Conservation (phyloP, 2,113 vertebrate species). For the Daphoenositta chrysoptera region DNA sequence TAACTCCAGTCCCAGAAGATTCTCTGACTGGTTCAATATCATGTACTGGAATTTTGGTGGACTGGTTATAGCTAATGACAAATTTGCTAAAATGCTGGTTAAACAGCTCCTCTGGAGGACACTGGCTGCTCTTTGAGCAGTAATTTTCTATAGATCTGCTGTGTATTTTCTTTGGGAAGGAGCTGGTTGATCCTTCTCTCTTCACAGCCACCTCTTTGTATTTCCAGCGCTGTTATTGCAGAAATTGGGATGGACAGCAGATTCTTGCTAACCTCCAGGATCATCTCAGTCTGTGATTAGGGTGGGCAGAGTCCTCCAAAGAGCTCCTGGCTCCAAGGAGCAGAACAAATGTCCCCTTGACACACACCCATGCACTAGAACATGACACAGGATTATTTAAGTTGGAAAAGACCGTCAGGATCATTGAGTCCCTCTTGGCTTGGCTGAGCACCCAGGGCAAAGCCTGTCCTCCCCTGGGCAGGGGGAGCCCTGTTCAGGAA, state of each 20-base stretch:
- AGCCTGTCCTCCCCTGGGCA: neutral
- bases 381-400: neutral
- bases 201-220: neutral
- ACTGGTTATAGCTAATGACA: neutral
- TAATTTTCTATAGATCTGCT: neutral
- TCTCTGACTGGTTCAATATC: neutral
- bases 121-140: neutral
- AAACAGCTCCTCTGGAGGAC: neutral
- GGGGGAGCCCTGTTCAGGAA: neutral
- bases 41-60: neutral
- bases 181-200: neutral
- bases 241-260: neutral
- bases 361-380: neutral
- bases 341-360: neutral
- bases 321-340: too few relatives aligned
- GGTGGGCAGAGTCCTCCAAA: neutral
- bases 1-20: neutral
- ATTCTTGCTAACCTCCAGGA: neutral
- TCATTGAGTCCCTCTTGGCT: neutral
- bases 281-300: neutral
- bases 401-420: rapidly evolving
- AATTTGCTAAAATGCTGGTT: neutral
- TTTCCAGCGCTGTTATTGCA: neutral
- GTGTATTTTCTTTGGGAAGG: neutral
- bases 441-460: neutral